Conservation (phyloP, 2,113 vertebrate species). For the Engraulis encrasicolus region DNA sequence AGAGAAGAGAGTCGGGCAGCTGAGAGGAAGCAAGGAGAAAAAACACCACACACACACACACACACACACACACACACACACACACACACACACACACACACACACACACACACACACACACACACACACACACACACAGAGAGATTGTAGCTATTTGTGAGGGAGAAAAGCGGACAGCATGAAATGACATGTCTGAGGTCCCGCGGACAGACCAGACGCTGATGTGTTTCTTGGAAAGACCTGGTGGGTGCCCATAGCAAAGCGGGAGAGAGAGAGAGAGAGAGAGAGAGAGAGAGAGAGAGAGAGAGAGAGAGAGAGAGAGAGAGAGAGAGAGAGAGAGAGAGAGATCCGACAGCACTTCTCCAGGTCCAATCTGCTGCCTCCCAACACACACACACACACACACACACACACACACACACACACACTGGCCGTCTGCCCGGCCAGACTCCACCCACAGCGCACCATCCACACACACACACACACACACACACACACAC, state of each 20-base stretch:
- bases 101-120: no score
- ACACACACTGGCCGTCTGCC: neutral
- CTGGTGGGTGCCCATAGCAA: neutral
- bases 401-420: no score
- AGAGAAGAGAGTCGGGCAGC: no score
- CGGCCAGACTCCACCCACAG: neutral
- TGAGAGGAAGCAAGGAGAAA: no score
- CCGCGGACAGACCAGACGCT: conserved; percentile 37
- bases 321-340: neutral
- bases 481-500: no score
- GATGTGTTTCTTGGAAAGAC: neutral
- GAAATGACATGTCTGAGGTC: conserved; percentile 58
- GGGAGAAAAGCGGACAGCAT: conserved; percentile 43
- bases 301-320: conserved; percentile 3
- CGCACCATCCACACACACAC: neutral
- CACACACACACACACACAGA: no score
- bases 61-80: no score
- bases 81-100: no score
- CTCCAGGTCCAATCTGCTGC: neutral
- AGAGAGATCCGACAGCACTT: neutral
- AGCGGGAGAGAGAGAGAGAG: neutral
- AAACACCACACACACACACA: no score
- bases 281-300: neutral
- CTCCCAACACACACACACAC: no score
- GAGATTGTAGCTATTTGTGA: conserved; percentile 59